These are phyloP conservation scores for Cacatua alba DNA, from an alignment of 2,113 vertebrate species.

Conservation along the genomic window DNA sequence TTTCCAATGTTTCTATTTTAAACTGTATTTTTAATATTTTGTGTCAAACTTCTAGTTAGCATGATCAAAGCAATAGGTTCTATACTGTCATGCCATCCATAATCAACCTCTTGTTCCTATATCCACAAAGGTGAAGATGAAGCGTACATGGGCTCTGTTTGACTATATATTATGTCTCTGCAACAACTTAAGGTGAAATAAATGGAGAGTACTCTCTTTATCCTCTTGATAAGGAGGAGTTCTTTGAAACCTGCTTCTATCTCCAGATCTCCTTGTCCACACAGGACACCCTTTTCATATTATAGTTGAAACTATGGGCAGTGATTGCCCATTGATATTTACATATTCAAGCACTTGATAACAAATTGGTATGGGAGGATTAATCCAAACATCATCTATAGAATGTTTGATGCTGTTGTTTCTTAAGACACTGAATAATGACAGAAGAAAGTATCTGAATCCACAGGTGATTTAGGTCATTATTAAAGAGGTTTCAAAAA, in stretches of 20 bases:
- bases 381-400: background rate
- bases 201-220: accelerated
- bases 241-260: background rate
- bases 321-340: background rate
- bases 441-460: background rate
- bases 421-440: background rate
- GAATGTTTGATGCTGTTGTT: background rate
- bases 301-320: background rate
- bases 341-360: background rate
- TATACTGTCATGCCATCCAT: background rate
- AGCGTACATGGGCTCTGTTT: background rate
- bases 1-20: background rate
- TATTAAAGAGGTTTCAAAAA: background rate
- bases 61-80: background rate
- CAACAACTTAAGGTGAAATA: background rate
- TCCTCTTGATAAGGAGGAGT: background rate
- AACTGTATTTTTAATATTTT: background rate
- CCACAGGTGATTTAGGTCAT: background rate
- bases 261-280: background rate
- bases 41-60: background rate
- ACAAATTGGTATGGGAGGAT: background rate
- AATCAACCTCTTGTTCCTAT: background rate
- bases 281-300: background rate
- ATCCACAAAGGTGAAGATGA: background rate
- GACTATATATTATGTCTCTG: background rate